Conservation (phyloP, 2,888 invertebrate species). For the Panopea generosa region DNA sequence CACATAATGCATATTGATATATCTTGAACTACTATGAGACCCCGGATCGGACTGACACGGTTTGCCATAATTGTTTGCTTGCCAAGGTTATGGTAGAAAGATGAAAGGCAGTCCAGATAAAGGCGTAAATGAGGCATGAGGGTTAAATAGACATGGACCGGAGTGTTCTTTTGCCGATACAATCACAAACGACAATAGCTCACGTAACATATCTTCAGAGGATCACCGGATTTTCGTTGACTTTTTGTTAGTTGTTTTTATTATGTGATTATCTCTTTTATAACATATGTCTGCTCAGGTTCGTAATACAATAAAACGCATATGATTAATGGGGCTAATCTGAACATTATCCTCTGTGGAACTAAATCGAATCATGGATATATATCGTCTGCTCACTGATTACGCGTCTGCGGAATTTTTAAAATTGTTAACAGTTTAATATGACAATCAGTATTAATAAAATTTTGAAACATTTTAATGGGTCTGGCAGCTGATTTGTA, state of each 20-base stretch:
- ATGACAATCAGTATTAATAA: too few relatives aligned
- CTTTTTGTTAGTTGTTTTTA: conserved; percentile 7
- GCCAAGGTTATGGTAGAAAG: conserved; percentile 8
- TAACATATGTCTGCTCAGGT: conserved; percentile 23
- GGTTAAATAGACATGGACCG: conserved; percentile 19
- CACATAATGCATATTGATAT: too few relatives aligned
- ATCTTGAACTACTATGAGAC: too few relatives aligned
- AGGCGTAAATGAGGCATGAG: conserved; percentile 17
- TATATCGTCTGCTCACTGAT: too few relatives aligned
- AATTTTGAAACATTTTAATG: too few relatives aligned
- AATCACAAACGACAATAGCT: not conserved
- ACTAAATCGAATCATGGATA: too few relatives aligned
- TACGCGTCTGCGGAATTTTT: too few relatives aligned
- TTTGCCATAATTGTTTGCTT: conserved; percentile 2
- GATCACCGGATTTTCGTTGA: not conserved
- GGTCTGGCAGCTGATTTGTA: too few relatives aligned
- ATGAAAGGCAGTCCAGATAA: conserved; percentile 26
- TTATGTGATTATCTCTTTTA: conserved; percentile 13
- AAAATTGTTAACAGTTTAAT: too few relatives aligned
- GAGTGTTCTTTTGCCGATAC: conserved; percentile 4
- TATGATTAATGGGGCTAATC: conserved; percentile 12
- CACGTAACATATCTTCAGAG: conserved; percentile 5
- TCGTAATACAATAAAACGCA: conserved; percentile 10
- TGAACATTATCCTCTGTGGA: conserved; percentile 1
- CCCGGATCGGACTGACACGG: not conserved